These are phyloP conservation scores for Orchesellides sinensis DNA, from an alignment of 2,888 invertebrate genomes.

Conservation along the genomic window DNA sequence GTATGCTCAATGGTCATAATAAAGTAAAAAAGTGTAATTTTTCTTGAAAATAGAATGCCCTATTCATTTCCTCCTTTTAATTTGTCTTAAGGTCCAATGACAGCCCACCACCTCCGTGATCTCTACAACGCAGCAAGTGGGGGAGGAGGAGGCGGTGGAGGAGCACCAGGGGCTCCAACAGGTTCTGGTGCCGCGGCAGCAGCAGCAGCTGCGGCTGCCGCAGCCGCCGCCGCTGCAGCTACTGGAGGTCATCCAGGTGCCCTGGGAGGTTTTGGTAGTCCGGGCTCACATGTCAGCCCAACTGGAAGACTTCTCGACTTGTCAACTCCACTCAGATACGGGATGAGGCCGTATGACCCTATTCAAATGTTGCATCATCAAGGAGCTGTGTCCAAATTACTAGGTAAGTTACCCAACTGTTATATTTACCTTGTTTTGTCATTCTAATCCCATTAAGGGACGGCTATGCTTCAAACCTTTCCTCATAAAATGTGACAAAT, in stretches of 20 bases:
- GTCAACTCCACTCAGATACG: constrained; percentile 78
- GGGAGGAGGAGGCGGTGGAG: constrained; percentile 64
- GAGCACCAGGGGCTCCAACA: constrained; percentile 20
- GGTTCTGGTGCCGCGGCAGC: constrained; percentile 41
- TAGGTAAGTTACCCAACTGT: constrained; percentile 81
- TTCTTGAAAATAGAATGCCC: not conserved
- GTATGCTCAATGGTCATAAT: not conserved
- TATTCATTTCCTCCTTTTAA: not conserved
- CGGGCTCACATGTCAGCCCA: constrained; percentile 41
- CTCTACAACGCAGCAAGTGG: constrained; percentile 71
- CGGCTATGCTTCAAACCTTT: no score
- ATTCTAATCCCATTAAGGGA: no score
- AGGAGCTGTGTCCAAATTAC: constrained; percentile 91
- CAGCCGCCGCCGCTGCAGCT: constrained; percentile 46
- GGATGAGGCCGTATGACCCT: constrained; percentile 91
- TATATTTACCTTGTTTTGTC: no score
- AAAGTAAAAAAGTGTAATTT: no score
- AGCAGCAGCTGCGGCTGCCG: constrained; percentile 54
- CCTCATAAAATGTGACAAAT: constrained; percentile 16
- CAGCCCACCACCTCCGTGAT: constrained; percentile 74
- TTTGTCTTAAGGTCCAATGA: constrained; percentile 71
- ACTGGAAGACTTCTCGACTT: constrained; percentile 73
- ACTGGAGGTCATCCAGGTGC: constrained; percentile 32
- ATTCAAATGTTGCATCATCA: constrained; percentile 92
- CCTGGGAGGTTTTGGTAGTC: constrained; percentile 23